phyloP scores from a whole-genome alignment of 2,797 vertebrate genomes.

The Australoheros facetus region DNA sequence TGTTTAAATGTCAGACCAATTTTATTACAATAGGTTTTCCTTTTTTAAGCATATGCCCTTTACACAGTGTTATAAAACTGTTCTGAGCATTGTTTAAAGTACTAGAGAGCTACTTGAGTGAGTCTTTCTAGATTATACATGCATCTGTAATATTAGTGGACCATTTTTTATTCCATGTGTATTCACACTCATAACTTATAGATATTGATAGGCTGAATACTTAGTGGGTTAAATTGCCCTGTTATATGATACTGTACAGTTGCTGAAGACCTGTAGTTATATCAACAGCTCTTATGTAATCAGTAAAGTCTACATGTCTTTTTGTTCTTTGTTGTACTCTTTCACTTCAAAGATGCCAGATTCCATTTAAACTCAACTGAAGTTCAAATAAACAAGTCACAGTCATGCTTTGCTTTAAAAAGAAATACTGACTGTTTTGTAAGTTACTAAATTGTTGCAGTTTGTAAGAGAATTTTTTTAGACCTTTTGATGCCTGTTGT shows the following conservation, averaged over 20 bases:
- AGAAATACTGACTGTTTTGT: background rate
- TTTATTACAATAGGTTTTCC: background rate
- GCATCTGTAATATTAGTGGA: background rate
- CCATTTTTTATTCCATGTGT: background rate
- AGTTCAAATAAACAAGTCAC: background rate
- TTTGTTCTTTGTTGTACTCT: slow-evolving; percentile 12
- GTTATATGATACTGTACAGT: background rate
- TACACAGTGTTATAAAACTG: background rate
- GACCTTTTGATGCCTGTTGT: background rate
- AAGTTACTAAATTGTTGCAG: background rate
- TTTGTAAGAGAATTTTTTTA: background rate
- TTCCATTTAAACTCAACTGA: slow-evolving; percentile 1
- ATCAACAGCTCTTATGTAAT: background rate
- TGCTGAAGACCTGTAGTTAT: background rate
- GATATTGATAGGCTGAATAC: background rate
- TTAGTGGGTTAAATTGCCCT: background rate
- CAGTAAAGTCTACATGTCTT: slow-evolving; percentile 1
- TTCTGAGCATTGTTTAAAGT: background rate
- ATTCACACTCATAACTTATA: background rate
- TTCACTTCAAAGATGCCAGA: background rate
- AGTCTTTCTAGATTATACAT: background rate
- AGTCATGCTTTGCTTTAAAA: background rate
- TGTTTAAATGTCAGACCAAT: background rate
- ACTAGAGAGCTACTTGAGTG: background rate
- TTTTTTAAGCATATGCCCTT: background rate